These are phyloP conservation scores for Mythimna vitellina DNA, from an alignment of 2,888 invertebrate species.

Conservation along the genomic window DNA sequence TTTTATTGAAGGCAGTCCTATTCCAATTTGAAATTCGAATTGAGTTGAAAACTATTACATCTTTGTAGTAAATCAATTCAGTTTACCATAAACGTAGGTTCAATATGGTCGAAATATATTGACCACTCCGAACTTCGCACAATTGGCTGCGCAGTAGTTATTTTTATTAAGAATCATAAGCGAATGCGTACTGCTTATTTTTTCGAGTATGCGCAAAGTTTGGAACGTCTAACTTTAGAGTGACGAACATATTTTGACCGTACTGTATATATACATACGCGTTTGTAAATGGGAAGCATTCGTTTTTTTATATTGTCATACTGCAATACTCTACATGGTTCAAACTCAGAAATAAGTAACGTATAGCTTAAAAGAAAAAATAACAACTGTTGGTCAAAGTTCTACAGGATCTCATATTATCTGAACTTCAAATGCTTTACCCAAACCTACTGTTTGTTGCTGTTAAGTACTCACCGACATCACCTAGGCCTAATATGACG, in stretches of 20 bases:
- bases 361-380: not conserved
- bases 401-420: not conserved
- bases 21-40: conserved; percentile 18
- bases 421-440: not conserved
- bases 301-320: not conserved
- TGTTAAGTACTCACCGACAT: not conserved
- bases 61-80: not conserved
- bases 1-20: conserved; percentile 36
- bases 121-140: too few relatives aligned
- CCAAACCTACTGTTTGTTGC: not conserved
- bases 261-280: too few relatives aligned
- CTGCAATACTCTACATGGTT: not conserved
- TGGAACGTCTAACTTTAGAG: too few relatives aligned
- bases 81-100: not conserved
- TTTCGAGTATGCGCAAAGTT: too few relatives aligned
- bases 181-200: not conserved
- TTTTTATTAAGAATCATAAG: not conserved
- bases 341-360: not conserved
- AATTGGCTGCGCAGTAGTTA: too few relatives aligned
- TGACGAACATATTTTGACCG: too few relatives aligned
- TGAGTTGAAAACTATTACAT: not conserved
- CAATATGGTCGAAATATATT: too few relatives aligned
- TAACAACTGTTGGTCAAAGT: not conserved
- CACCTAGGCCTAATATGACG: conserved; percentile 20
- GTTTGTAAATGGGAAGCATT: not conserved